Percentiles rank a stretch among this genome's conserved stretches.
phyloP scores from a whole-genome alignment of 2,113 vertebrate genomes.

The Bubo scandiacus region DNA sequence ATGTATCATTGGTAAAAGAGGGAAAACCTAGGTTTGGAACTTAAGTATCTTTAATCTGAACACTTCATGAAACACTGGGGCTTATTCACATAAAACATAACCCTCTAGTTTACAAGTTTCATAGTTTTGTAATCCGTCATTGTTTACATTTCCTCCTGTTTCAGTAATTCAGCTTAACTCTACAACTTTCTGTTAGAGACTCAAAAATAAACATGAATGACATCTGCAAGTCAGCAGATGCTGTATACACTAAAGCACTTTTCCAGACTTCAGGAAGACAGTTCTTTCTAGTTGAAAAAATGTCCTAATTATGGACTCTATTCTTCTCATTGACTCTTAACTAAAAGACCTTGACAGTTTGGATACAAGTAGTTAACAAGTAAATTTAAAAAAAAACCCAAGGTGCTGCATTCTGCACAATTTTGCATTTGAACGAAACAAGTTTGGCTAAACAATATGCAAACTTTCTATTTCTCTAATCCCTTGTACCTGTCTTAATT shows the following conservation, averaged over 20 bases:
- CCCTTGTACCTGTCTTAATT: background rate
- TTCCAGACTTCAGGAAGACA: background rate
- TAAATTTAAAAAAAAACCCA: background rate
- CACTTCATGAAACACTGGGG: background rate
- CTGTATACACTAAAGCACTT: background rate
- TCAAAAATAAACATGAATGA: background rate
- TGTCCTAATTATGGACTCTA: background rate
- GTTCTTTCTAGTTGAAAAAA: background rate
- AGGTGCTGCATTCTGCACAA: background rate
- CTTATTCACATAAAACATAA: background rate
- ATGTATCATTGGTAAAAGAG: background rate
- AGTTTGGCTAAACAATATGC: background rate
- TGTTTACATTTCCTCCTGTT: background rate
- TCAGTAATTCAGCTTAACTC: background rate
- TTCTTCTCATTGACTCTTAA: background rate
- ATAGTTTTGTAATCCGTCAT: background rate
- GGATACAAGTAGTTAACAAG: background rate
- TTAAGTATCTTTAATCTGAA: background rate
- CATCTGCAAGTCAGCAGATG: background rate
- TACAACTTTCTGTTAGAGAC: background rate
- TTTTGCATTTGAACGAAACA: background rate
- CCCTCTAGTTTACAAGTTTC: background rate
- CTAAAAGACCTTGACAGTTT: background rate
- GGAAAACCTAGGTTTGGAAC: background rate
- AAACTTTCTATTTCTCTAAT: background rate